Conservation (phyloP, 2,888 invertebrate species). For the Cremastinae sp. region DNA sequence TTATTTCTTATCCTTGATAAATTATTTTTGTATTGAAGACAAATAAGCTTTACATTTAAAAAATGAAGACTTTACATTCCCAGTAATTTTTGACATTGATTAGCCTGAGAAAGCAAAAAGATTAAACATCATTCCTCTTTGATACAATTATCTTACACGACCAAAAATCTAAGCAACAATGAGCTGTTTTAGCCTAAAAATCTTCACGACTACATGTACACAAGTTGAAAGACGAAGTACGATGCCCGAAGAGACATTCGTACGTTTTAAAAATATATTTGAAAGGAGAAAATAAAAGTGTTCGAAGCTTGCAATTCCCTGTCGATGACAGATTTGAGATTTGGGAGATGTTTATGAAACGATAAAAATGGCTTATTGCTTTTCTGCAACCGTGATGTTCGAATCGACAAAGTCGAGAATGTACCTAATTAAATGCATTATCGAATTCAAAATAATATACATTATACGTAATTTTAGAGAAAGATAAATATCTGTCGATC, state of each 20-base stretch:
- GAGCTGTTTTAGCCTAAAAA: slow-evolving; percentile 64
- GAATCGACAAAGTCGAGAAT: slow-evolving; percentile 61
- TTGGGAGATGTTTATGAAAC: background rate
- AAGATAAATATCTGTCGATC: slow-evolving; percentile 39
- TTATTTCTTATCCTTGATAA: slow-evolving; percentile 14
- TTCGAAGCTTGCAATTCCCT: slow-evolving; percentile 24
- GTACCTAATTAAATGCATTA: slow-evolving; percentile 57
- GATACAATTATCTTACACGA: slow-evolving; percentile 53
- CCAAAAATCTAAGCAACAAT: slow-evolving; percentile 59
- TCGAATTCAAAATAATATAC: slow-evolving; percentile 52
- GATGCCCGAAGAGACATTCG: slow-evolving; percentile 11
- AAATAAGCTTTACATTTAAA: background rate
- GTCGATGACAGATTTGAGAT: slow-evolving; percentile 8
- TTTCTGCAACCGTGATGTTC: slow-evolving; percentile 60
- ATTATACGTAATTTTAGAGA: slow-evolving; percentile 42
- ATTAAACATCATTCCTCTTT: slow-evolving; percentile 71
- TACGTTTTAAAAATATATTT: background rate
- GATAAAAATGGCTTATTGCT: slow-evolving; percentile 64
- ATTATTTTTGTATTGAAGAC: slow-evolving; percentile 1
- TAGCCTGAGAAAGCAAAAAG: slow-evolving; percentile 19
- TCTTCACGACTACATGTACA: slow-evolving; percentile 31
- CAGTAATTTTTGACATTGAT: slow-evolving; percentile 3
- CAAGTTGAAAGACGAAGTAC: background rate
- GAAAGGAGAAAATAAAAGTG: background rate
- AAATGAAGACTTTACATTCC: slow-evolving; percentile 8